Percentiles rank a stretch among this genome's conserved stretches.
These are phyloP conservation scores for Telmatochromis brachygnathus DNA, from an alignment of 2,113 vertebrate genomes.

Conservation along the genomic window DNA sequence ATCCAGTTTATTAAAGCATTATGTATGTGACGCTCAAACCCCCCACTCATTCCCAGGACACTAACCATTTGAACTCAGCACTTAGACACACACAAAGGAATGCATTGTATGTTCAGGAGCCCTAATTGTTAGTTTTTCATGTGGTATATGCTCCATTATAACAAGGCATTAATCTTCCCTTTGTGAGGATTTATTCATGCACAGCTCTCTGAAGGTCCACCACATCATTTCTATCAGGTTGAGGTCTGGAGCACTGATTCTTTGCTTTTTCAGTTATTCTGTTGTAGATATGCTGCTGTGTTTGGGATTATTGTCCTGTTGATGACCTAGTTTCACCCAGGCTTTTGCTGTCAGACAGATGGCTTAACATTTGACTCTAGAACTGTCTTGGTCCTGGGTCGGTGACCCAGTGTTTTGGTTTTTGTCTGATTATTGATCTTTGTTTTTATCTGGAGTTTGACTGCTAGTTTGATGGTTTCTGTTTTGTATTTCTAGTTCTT, in stretches of 20 bases:
- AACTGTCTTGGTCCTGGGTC: neutral
- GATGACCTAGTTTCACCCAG: neutral
- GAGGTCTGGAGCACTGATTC: neutral
- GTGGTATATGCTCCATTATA: neutral
- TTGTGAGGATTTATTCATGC: neutral
- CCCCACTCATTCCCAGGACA: neutral
- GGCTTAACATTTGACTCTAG: neutral
- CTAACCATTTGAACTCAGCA: neutral
- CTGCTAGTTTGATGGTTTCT: neutral
- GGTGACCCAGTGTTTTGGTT: neutral
- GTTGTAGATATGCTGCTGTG: neutral
- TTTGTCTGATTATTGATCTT: neutral
- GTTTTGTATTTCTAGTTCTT: neutral
- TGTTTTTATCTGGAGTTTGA: neutral
- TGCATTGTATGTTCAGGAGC: neutral
- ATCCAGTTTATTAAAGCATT: constrained; percentile 19
- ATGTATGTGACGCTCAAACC: neutral
- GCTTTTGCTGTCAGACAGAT: neutral
- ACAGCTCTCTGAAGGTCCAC: neutral
- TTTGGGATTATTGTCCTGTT: neutral
- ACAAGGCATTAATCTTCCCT: neutral
- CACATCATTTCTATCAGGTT: neutral
- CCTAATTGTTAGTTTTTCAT: neutral
- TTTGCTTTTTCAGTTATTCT: neutral
- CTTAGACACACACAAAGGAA: neutral